Base-by-base conservation (phyloP, 1,140 invertebrate species). In the Nylanderia fulva region DNA sequence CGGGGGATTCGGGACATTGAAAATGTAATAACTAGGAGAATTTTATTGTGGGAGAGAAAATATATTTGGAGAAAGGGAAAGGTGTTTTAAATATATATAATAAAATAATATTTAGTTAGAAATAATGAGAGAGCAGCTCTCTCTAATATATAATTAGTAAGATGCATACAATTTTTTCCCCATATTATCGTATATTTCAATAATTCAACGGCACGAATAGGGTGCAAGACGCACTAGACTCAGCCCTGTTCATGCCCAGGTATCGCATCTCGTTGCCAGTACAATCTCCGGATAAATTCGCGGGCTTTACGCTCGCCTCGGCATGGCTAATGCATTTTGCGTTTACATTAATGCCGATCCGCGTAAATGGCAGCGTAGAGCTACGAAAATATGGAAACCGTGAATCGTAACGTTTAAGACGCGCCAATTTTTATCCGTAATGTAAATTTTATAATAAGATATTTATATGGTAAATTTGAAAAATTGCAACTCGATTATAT, bases 341-440 rank as follows among this genome's bases (percentile, higher is more conserved):
- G 77, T 82, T 82, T 82, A 72, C 66, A 72, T 82, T 82, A 82
- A 82, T 68, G 52, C 36, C 77, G 66, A 82, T 82, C 77, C 77
- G 77, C 66, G 36, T 82, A 82, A 82, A 82, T 82, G 52, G 77
- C 52, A 72, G n/a, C 52, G n/a, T 45, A n/a, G 66, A 71, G 52
- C 66, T 82, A 39, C 7, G 36, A 82, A 82, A 82, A 82, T 82
- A 72, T 82, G 77, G 13, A 72, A 72, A 72, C 66, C 24, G 54
- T 72, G 77, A 72, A 72, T 72, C 66, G 66, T 72, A 72, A 72
- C 13, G 66, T 71, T n/a, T 71, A 82, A 71, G 77, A 54, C 33
- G 52, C 52, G 33, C 24, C 1, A 33, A 33, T 33, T 71, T 80
- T 71, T 71, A 54, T 5, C 33, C 48, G 64, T 80, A 71, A 69